Percentiles rank a stretch among this genome's conserved stretches.
Conservation (phyloP, 2,888 invertebrate species). For the Melieria picta region DNA sequence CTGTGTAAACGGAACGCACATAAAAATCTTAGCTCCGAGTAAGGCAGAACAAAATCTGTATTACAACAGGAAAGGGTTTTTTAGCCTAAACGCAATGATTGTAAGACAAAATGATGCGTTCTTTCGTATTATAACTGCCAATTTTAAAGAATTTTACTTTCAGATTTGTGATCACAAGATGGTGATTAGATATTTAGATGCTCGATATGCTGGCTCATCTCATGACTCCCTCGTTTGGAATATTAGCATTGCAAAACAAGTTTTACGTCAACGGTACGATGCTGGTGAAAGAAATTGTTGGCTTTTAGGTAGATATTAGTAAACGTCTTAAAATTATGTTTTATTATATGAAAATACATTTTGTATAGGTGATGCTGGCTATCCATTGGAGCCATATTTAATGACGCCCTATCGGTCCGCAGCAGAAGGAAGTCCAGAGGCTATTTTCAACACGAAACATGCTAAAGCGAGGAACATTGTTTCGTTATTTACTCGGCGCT, state of each 20-base stretch:
- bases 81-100: slow-evolving; percentile 13
- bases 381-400: slow-evolving; percentile 33
- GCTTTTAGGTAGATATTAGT: slow-evolving; percentile 8
- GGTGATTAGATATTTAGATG: slow-evolving; percentile 11
- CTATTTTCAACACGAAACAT: slow-evolving; percentile 31
- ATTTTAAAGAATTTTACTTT: slow-evolving; percentile 3
- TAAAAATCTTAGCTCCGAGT: neutral
- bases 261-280: slow-evolving; percentile 4
- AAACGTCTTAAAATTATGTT: neutral
- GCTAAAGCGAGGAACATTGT: slow-evolving; percentile 28
- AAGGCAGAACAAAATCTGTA: neutral
- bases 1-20: slow-evolving; percentile 3
- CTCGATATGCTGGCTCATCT: slow-evolving; percentile 6
- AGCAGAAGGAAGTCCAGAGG: slow-evolving; percentile 24
- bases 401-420: slow-evolving; percentile 33
- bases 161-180: slow-evolving; percentile 16
- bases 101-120: slow-evolving; percentile 6
- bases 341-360: neutral
- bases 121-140: slow-evolving; percentile 5
- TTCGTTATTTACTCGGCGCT: slow-evolving; percentile 20
- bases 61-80: slow-evolving; percentile 17
- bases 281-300: neutral
- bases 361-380: slow-evolving; percentile 33
- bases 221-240: slow-evolving; percentile 17
- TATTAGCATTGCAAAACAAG: slow-evolving; percentile 5